Base-by-base conservation (phyloP, 1,140 invertebrate species). In the Triops cancriformis region DNA sequence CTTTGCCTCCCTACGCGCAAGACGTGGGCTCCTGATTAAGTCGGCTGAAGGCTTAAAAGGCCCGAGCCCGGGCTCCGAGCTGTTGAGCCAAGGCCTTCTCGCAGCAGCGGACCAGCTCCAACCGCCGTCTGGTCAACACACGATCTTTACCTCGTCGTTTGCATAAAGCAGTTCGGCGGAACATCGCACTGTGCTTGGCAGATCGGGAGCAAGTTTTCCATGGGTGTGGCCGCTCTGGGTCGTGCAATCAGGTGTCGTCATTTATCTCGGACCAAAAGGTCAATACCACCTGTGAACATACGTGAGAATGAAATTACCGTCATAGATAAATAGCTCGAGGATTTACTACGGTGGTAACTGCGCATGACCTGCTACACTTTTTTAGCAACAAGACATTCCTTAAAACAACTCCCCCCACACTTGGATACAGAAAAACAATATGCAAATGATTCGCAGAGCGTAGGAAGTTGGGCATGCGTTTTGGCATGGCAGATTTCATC, bases 271-370 rank as follows among this genome's bases (percentile, higher is more conserved):
- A 64, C 51, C 51, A 64, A 64, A 14, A 64, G 51, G 51, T 64
- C 51, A 64, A 64, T 64, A 64, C 51, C 51, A 64, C 51, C 51
- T 64, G 51, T 18, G 51, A 64, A 64, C 51, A 64, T 64, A 64
- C 51, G 51, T 64, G 51, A 64, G 51, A 64, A 64, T 64, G 51
- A 23, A 64, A 64, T 64, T 64, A 64, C 51, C 51, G 51, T 64
- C 51, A 64, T 23, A 1, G 51, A 64, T 64, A 64, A 64, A 18
- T 64, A 64, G 51, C 14, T 23, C 3, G 51, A 64, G 9, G 23
- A 64, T 64, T 64, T 37, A 37, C 31, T 37, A 37, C 31, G 31
- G 31, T 37, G 31, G 31, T 37, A 37, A 37, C 31, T 37, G 31
- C 2, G 31, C 31, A 37, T 37, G 31, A 37, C 31, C 31, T 37